These are phyloP conservation scores for Itoplectis maculator DNA, from an alignment of 2,888 invertebrate species.

Conservation along the genomic window DNA sequence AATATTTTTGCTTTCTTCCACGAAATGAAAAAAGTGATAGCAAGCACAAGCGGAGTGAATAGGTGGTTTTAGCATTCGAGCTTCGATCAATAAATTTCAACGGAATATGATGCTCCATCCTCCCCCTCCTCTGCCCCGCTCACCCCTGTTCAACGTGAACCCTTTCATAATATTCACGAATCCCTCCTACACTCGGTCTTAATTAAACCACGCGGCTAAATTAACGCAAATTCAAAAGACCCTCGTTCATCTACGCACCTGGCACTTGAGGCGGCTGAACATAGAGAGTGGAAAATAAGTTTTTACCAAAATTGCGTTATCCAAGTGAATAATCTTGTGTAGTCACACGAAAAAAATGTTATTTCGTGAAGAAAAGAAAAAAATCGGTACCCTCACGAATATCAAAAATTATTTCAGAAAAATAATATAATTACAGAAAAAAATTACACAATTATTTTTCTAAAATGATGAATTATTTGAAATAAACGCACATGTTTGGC, in stretches of 20 bases:
- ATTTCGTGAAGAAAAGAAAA: not conserved
- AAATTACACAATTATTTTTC: too few species aligned
- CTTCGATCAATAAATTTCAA: conserved; percentile 6
- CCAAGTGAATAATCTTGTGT: not conserved
- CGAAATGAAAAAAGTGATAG: not conserved
- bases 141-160: not conserved
- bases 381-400: too few species aligned
- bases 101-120: not conserved
- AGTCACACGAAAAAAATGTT: not conserved
- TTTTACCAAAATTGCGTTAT: not conserved
- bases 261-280: not conserved
- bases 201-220: conserved; percentile 27
- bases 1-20: not conserved
- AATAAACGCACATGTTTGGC: too few species aligned
- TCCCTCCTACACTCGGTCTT: not conserved
- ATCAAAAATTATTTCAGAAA: too few species aligned
- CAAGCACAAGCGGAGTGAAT: not conserved
- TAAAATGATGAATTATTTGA: too few species aligned
- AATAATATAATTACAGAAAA: too few species aligned
- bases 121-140: too few species aligned
- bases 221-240: not conserved
- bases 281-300: not conserved
- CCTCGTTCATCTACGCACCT: not conserved
- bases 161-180: not conserved
- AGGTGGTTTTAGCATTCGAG: not conserved